Percentiles rank a stretch among this genome's conserved stretches.
Evolutionary conservation across 2,888 invertebrate species (phyloP).

Genomic region (Malthinus seriepunctatus): DNA sequence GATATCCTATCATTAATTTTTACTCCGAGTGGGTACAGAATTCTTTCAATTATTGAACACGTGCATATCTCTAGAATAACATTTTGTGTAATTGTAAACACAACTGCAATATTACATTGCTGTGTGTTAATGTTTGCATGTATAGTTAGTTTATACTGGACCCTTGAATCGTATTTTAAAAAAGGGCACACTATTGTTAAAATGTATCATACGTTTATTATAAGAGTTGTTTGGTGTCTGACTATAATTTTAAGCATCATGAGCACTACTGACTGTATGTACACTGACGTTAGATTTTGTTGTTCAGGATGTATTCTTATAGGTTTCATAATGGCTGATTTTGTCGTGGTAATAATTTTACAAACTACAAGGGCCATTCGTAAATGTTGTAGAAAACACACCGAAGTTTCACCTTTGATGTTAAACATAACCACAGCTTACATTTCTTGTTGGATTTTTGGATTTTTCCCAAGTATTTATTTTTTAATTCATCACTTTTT

Average conservation of each 20-base stretch:
- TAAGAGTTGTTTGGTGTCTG: background rate
- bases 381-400: background rate
- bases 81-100: background rate
- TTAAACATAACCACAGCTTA: constrained; percentile 8
- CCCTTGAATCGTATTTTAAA: background rate
- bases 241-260: background rate
- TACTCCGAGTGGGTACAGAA: constrained; percentile 1
- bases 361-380: constrained; percentile 2
- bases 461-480: background rate
- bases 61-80: background rate
- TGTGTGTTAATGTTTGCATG: background rate
- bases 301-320: background rate
- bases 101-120: background rate
- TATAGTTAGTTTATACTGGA: background rate
- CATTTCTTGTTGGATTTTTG: constrained; percentile 3
- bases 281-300: background rate
- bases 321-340: background rate
- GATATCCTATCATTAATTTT: background rate
- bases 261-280: background rate
- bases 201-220: background rate
- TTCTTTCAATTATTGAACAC: background rate
- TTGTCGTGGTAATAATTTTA: background rate
- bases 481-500: too few species aligned
- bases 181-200: background rate
- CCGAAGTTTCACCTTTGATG: constrained; percentile 6